phyloP scores from a whole-genome alignment of 2,797 vertebrate genomes.

The Tarsius wallacei region DNA sequence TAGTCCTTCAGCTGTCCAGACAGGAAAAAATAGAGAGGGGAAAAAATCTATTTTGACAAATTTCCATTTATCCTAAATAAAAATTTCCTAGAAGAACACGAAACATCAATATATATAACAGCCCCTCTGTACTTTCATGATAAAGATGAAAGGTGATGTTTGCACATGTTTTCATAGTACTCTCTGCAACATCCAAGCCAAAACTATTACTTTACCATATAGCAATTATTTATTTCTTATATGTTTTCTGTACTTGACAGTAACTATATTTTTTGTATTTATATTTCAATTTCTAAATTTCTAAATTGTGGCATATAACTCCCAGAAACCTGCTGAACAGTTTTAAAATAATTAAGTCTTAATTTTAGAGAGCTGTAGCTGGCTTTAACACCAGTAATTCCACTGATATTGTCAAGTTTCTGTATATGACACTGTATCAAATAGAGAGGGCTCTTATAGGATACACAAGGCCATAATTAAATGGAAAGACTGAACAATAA shows the following conservation, averaged over 20 bases:
- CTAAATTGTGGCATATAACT: neutral
- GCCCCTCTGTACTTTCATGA: neutral
- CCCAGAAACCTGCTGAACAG: neutral
- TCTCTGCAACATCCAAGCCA: neutral
- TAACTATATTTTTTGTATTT: neutral
- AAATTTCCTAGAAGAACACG: neutral
- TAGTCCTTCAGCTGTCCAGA: neutral
- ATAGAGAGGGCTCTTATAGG: neutral
- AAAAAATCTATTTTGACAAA: neutral
- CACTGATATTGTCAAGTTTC: neutral
- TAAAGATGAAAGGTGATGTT: slow-evolving; percentile 27
- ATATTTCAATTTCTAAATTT: neutral
- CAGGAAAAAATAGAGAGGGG: neutral
- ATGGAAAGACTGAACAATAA: neutral
- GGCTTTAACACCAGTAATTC: neutral
- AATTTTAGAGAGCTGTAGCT: neutral
- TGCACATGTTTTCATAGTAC: neutral
- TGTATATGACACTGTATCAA: neutral
- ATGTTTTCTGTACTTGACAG: neutral
- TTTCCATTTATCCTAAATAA: slow-evolving; percentile 15
- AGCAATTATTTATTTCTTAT: neutral
- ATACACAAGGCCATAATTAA: neutral
- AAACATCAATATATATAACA: neutral
- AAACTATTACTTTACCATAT: neutral
- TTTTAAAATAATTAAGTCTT: slow-evolving; percentile 29